Evolutionary conservation across 2,113 vertebrate genomes (phyloP), one percentile per base, ranked within the genome.

Genomic region (Trogon melanurus): DNA sequence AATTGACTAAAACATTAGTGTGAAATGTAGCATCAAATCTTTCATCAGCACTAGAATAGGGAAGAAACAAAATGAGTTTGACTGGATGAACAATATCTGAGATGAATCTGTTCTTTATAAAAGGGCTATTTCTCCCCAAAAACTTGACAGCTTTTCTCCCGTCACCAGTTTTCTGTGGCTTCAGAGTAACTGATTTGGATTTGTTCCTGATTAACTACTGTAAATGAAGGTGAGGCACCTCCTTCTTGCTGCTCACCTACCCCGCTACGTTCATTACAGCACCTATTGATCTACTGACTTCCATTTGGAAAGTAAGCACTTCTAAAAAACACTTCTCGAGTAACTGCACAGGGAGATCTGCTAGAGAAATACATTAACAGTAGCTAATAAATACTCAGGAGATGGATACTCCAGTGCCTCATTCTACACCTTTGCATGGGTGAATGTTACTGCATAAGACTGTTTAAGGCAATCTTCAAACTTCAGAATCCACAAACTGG

Each of bases 11-110:
- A 92, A 99, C 98, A 7, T 99, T 99, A 94, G 99, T 99, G 91
- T 99, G 99, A 97, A 99, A 99, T 2, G 99, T 99, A 67, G 99
- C 98, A 92, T 99, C 99, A 84, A 99, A 99, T 47, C 98, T 97
- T 96, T 99, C 99, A 72, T 99, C 99, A 30, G 99, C 99, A 96
- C 99, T 99, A 96, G 90, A 97, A 96, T 45, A 45, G 85, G 51
- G 60, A 69, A 74, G 61, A 88, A 94, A 44, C 36, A 91, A 75
- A 80, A 81, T 58, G 30, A 17, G 61, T 74, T 62, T 66, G 21
- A 58, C 50, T 70, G 71, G 41, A 69, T 88, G 64, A 62, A 69
- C 47, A 67, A 60, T 64, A 69, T 56, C 38, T 71, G 51, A 84
- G 34, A 56, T 1, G 1, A 70, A 62, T 48, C 29, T 3, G 0